Evolutionary conservation across 2,797 vertebrate genomes (phyloP), one percentile per base, ranked within the genome.

Genomic region (Poeciliopsis turneri): DNA sequence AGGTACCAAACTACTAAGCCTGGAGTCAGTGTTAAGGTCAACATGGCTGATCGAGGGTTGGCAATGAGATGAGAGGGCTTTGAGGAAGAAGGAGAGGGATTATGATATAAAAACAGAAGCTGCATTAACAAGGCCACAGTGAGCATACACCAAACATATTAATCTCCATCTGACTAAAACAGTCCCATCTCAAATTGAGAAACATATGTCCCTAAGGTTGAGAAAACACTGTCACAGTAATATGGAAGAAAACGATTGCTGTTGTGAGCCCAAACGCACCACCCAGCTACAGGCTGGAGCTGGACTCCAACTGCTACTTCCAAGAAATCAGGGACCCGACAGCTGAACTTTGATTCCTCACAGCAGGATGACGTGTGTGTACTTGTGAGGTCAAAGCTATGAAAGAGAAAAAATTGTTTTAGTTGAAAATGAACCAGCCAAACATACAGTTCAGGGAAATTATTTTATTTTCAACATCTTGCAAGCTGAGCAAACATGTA

Each of bases 91-190:
- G 75, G 51, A 75, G 33, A 77, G 47, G 51, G 68, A 41, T 1
- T 78, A 75, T 92, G 90, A 93, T 93, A 90, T 90, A 90, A 90
- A 57, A 13, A 49, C 20, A 45, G 6, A 64, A 94, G 89, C 92
- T 93, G 92, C 93, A 95, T 95, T 95, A 94, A 95, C 95, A 94
- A 92, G 91, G 91, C 87, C 85, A 90, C 82, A 84, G 83, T 71
- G 83, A 90, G 87, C 88, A 91, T 90, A 90, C 93, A 87, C 91
- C 90, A 90, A 93, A 90, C 23, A 70, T 70, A 45, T 16, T 28
- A 43, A 85, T 88, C 86, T 79, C 74, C 68, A 82, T 36, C 84
- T 90, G 91, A 94, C 94, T 94, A 92, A 93, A 94, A 89, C 75
- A 89, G 81, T 88, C 77, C 82, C 39, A 66, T 90, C 89, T 93